A percentile compares a stretch with the other conserved stretches of the same genome.
Conservation (phyloP, 2,888 invertebrate species). For the Drosophila paracracens region DNA sequence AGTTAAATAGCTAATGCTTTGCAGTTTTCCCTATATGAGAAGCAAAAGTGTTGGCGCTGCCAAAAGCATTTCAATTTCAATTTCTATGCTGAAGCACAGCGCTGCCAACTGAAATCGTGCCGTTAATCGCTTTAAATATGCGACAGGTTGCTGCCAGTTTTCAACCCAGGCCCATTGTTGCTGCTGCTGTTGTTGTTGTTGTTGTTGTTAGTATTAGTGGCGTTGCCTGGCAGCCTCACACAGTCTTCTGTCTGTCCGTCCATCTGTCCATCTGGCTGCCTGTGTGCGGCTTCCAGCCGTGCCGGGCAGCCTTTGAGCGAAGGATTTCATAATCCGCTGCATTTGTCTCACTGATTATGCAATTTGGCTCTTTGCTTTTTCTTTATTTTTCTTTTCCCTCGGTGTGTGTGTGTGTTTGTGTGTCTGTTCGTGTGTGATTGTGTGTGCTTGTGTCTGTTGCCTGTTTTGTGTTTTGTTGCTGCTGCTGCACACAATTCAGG, state of each 20-base stretch:
- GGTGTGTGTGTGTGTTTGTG: not conserved
- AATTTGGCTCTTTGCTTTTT: conserved; percentile 51
- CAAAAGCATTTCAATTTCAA: conserved; percentile 79
- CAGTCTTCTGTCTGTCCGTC: conserved; percentile 17
- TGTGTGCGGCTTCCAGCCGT: conserved; percentile 53
- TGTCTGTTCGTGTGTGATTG: not conserved
- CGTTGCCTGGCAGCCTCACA: conserved; percentile 36
- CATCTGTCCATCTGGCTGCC: conserved; percentile 4
- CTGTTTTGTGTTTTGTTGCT: conserved; percentile 6
- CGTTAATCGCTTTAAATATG: conserved; percentile 77
- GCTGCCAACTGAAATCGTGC: conserved; percentile 69
- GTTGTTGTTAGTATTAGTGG: conserved; percentile 34
- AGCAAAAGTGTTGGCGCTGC: conserved; percentile 72
- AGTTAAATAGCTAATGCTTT: not conserved
- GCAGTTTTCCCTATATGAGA: conserved; percentile 13
- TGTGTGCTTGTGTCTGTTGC: conserved; percentile 5
- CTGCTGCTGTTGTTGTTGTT: conserved; percentile 32
- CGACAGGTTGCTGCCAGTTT: conserved; percentile 73
- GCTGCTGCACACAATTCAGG: conserved; percentile 66
- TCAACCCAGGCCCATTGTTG: conserved; percentile 38
- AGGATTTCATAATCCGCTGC: conserved; percentile 75
- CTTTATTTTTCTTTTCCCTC: not conserved
- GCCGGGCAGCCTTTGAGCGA: conserved; percentile 64
- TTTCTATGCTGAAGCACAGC: conserved; percentile 58
- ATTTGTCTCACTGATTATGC: conserved; percentile 75